Conservation (phyloP, 2,888 invertebrate genomes). For the Cyrtodaria siliqua region DNA sequence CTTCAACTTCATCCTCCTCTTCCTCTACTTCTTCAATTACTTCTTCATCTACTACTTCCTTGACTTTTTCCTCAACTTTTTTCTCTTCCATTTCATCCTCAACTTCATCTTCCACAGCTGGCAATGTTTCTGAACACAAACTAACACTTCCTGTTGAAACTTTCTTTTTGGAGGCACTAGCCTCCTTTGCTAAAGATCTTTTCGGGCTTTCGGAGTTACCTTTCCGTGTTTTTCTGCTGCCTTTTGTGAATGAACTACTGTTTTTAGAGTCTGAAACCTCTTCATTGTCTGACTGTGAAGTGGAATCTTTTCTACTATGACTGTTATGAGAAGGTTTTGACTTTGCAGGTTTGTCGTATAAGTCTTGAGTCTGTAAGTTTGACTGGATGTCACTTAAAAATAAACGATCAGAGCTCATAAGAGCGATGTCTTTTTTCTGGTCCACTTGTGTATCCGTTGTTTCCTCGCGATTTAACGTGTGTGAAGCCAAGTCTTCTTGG, state of each 20-base stretch:
- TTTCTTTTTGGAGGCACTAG: slow-evolving; percentile 1
- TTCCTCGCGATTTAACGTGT: slow-evolving; percentile 35
- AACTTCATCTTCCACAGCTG: slow-evolving; percentile 39
- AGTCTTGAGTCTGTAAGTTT: slow-evolving; percentile 39
- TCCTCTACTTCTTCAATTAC: background rate
- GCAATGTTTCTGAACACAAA: slow-evolving; percentile 53
- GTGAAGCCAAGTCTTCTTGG: slow-evolving; percentile 14
- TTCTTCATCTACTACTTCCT: background rate
- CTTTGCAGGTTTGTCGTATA: slow-evolving; percentile 38
- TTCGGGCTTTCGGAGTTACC: slow-evolving; percentile 36
- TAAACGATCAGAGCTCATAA: slow-evolving; percentile 25
- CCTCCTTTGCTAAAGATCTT: slow-evolving; percentile 19
- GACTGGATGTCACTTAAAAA: slow-evolving; percentile 56
- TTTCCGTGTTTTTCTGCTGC: slow-evolving; percentile 35
- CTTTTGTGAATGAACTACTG: slow-evolving; percentile 38
- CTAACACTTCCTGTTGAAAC: slow-evolving; percentile 24
- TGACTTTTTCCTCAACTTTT: slow-evolving; percentile 19
- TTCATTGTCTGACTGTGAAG: slow-evolving; percentile 49
- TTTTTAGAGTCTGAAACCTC: slow-evolving; percentile 14
- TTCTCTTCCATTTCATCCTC: slow-evolving; percentile 27
- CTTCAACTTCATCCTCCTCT: slow-evolving; percentile 12
- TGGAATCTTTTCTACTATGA: slow-evolving; percentile 43
- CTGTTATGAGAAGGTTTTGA: slow-evolving; percentile 41
- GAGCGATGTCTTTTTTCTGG: slow-evolving; percentile 44
- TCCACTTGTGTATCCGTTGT: slow-evolving; percentile 26